phyloP scores from a whole-genome alignment of 2,113 vertebrate species.

The Thryonomys swinderianus region DNA sequence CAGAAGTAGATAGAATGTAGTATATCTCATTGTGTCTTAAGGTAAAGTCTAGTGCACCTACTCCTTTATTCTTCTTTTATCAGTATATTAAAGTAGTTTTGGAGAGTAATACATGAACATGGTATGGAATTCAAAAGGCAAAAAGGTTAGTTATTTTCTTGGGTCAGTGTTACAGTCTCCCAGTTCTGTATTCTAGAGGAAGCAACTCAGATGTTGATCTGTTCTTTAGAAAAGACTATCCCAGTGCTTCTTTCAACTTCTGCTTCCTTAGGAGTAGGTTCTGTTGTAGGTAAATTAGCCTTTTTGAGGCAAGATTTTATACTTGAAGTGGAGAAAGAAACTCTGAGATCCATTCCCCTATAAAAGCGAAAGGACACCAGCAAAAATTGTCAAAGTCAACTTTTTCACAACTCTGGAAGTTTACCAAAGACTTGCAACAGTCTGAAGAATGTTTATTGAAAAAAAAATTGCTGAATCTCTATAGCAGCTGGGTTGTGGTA shows the following conservation, averaged over 20 bases:
- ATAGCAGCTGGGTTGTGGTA: background rate
- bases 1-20: background rate
- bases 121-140: background rate
- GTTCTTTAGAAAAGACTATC: background rate
- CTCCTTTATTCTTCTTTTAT: conserved; percentile 5
- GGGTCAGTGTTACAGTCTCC: background rate
- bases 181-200: background rate
- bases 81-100: conserved; percentile 4
- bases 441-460: conserved; percentile 16
- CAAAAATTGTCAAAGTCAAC: background rate
- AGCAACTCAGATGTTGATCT: background rate
- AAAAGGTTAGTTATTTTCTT: background rate
- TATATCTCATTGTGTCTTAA: background rate
- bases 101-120: background rate
- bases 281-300: conserved; percentile 17
- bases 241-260: background rate
- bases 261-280: background rate
- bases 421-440: background rate
- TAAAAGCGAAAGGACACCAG: background rate
- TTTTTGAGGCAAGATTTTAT: background rate
- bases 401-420: conserved; percentile 46
- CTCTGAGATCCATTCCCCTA: background rate
- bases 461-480: background rate
- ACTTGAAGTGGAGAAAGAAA: background rate
- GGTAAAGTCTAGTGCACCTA: background rate